Evolutionary conservation across 2,113 vertebrate genomes (phyloP).

Genomic region (Perca schrenkii): DNA sequence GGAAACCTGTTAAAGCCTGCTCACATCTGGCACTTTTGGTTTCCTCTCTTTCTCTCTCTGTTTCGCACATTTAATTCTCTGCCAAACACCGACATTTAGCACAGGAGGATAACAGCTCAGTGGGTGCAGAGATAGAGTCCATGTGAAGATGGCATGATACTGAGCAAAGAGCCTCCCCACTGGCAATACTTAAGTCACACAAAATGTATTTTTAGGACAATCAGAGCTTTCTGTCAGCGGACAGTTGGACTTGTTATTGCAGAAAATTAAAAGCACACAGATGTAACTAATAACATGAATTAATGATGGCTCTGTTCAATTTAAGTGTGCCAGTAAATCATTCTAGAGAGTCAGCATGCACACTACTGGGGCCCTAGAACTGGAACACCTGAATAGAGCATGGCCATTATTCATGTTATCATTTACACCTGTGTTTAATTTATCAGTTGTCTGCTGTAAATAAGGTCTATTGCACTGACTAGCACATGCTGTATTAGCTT

Average conservation of each 20-base stretch:
- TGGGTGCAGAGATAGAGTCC: conserved; percentile 17
- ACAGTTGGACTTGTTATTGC: neutral
- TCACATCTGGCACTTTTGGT: conserved; percentile 69
- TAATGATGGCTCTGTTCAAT: neutral
- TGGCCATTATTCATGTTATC: conserved; percentile 9
- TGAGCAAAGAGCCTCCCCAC: neutral
- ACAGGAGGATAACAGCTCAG: conserved; percentile 43
- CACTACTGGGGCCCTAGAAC: neutral
- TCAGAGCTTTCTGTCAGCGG: neutral
- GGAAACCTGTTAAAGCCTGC: conserved; percentile 69
- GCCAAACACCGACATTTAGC: conserved; percentile 57
- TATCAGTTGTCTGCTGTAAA: neutral
- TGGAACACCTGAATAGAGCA: conserved; percentile 1
- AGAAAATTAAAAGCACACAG: neutral
- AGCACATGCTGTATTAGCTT: neutral
- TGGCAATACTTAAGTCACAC: neutral
- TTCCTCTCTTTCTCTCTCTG: conserved; percentile 23
- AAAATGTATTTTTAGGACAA: neutral
- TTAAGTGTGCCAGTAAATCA: conserved; percentile 22
- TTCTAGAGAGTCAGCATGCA: neutral
- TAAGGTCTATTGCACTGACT: neutral
- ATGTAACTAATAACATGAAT: neutral
- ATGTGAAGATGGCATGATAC: conserved; percentile 10
- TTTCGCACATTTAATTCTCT: conserved; percentile 53
- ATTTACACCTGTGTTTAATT: conserved; percentile 1